Base-by-base conservation (phyloP, 1,140 invertebrate species). In the Agraylea sexmaculata region DNA sequence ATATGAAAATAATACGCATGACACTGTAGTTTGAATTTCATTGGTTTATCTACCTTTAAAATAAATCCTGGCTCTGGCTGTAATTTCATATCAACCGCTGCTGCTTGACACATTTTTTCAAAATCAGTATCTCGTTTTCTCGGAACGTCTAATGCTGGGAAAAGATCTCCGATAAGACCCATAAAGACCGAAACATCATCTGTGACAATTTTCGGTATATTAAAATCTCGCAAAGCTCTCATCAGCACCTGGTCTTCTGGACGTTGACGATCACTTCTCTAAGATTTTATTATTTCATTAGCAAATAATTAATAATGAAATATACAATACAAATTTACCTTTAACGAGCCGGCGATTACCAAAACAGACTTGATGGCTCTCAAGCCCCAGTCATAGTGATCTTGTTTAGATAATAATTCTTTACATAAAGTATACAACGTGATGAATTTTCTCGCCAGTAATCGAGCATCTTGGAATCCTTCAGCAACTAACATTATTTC, bases 401-500 rank as follows among this genome's bases (percentile, higher is more conserved):
- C 88, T 57, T 94, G 89, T 60, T 91, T 90, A 2, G 87, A 91
- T 1, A 93, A 63, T 29, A 92, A 61, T 57, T 92, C 88, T 47
- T 75, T 77, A 60, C 88, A 93, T 34, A 94, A 60, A 0, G 78
- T 86, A 57, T 92, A 93, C 0, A 92, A 64, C 0, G 88, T 91
- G 45, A 92, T 88, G 59, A 93, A 91, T 60, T 92, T 93, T 40
- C 86, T 69, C n/a, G 87, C 86, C 21, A 92, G 59, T 1, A 87
- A 58, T 49, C 84, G 71, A 6, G 87, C 87, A 46, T 91, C 87
- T 50, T 89, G 76, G 57, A 93, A 92, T 20, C 87, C 89, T 65
- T 91, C 87, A 20, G 88, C 86, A 1, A 92, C 86, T 59, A 94
- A 74, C 83, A 91, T 91, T 54, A 92, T 92, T 68, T 93, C 88